phyloP scores from a whole-genome alignment of 2,797 vertebrate species.

The Sylvia borin region DNA sequence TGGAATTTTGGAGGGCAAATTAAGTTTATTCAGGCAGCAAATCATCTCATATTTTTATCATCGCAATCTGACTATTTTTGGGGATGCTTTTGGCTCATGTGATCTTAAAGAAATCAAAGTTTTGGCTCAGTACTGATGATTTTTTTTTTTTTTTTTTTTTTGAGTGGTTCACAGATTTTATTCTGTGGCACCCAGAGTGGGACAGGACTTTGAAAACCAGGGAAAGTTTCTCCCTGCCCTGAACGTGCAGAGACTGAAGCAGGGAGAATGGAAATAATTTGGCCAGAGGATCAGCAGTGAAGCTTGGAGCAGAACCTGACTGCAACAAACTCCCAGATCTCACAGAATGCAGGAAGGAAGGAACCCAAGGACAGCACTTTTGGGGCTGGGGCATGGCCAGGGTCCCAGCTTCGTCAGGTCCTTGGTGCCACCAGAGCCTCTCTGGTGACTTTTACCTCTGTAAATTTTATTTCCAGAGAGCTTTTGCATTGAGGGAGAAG shows the following conservation, averaged over 20 bases:
- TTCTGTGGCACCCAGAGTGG: accelerated
- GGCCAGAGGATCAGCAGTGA: neutral
- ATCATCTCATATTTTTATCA: neutral
- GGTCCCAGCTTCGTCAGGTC: neutral
- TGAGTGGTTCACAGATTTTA: neutral
- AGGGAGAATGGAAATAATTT: neutral
- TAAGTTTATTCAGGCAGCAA: neutral
- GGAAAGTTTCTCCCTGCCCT: neutral
- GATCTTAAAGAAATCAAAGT: conserved; percentile 30
- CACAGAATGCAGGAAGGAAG: neutral
- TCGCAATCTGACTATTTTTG: neutral
- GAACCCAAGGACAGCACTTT: neutral
- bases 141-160: neutral
- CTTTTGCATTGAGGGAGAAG: neutral
- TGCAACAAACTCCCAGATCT: neutral
- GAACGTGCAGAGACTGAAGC: neutral
- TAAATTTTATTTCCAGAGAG: neutral
- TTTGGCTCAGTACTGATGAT: neutral
- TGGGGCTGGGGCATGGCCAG: neutral
- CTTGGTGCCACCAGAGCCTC: neutral
- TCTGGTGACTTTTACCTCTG: neutral
- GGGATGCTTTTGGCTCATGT: conserved; percentile 53
- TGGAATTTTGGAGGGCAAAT: neutral
- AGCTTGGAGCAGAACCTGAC: neutral
- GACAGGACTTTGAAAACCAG: neutral